Base-by-base conservation (phyloP, 2,888 invertebrate genomes). In the Sycophila texana region DNA sequence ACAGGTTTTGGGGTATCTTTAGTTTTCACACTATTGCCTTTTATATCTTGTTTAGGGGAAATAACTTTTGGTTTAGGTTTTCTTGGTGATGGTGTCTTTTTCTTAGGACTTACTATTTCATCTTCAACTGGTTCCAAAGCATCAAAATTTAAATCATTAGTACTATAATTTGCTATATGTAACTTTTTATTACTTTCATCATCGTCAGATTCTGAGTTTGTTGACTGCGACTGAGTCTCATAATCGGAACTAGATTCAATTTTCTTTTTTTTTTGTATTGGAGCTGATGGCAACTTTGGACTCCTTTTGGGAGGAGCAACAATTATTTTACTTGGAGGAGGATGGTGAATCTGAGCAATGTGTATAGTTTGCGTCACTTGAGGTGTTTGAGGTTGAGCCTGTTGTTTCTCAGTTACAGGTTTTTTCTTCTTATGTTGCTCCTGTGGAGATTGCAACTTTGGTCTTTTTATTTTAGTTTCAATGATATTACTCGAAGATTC, bases 401-500 rank as follows among this genome's bases (percentile, higher is more conserved):
- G 77, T 3, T 73, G 77, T 3, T 49, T 7, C 57, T 79, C 78
- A 12, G 53, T 4, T 14, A 22, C 13, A 3, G 18, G 7, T 16
- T 74, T 78, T 49, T 80, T 80, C 61, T 82, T 82, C 47, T 74
- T 82, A 1, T 47, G 0, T 13, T 53, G 66, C 4, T 80, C 78
- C 55, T 73, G 74, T 0, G 76, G 55, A 13, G 74, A 60, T 20
- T 73, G 80, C 3, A 79, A 22, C 49, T 74, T 80, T 55, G 78
- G 70, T 72, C 68, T 82, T 55, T 82, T 82, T 20, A 26, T 10
- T 76, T 82, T 82, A 55, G 30, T 78, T 72, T 82, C 82, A 71
- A 66, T 76, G 47, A 82, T 16, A 74, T 78, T 82, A 55, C 74
- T 79, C n/a, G 96, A 95, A 0, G 96, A 96, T 89, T 97, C 96